These are phyloP conservation scores for Drosophila gaucha DNA, from an alignment of 2,888 invertebrate genomes.

Conservation along the genomic window DNA sequence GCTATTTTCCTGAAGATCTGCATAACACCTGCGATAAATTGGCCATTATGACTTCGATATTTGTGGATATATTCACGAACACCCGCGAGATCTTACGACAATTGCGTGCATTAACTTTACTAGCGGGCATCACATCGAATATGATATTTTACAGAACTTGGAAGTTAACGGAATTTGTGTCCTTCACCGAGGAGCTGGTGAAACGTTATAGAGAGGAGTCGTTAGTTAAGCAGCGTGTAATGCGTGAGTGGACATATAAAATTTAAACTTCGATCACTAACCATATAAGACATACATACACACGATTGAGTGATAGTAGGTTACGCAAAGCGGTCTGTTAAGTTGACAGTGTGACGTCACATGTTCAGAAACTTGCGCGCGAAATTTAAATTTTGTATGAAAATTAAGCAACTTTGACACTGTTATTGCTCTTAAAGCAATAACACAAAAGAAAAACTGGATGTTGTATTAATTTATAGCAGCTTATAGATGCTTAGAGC, in stretches of 20 bases:
- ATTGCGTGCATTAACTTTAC: constrained; percentile 67
- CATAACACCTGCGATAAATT: constrained; percentile 76
- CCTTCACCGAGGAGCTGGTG: constrained; percentile 66
- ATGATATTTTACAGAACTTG: constrained; percentile 80
- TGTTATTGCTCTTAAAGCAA: too few relatives aligned
- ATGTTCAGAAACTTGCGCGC: too few relatives aligned
- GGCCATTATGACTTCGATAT: constrained; percentile 75
- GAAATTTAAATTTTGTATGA: too few relatives aligned
- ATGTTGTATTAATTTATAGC: too few relatives aligned
- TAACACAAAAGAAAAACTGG: too few relatives aligned
- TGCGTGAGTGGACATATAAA: constrained; percentile 64
- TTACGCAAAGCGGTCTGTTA: too few relatives aligned
- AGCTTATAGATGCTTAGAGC: too few relatives aligned
- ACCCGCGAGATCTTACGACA: constrained; percentile 71
- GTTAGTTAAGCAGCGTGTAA: constrained; percentile 74
- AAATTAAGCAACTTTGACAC: too few relatives aligned
- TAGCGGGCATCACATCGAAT: constrained; percentile 58
- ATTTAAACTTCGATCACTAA: background rate
- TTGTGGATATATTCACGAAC: constrained; percentile 74
- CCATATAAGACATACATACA: background rate
- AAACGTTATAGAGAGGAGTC: constrained; percentile 74
- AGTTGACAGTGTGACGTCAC: too few relatives aligned
- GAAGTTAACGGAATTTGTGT: constrained; percentile 73
- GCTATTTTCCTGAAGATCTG: constrained; percentile 73
- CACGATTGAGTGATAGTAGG: too few relatives aligned